A percentile compares a stretch with the other conserved stretches of the same genome.
Conservation (phyloP, 2,797 vertebrate genomes). For the Hippopotamyrus pictus region DNA sequence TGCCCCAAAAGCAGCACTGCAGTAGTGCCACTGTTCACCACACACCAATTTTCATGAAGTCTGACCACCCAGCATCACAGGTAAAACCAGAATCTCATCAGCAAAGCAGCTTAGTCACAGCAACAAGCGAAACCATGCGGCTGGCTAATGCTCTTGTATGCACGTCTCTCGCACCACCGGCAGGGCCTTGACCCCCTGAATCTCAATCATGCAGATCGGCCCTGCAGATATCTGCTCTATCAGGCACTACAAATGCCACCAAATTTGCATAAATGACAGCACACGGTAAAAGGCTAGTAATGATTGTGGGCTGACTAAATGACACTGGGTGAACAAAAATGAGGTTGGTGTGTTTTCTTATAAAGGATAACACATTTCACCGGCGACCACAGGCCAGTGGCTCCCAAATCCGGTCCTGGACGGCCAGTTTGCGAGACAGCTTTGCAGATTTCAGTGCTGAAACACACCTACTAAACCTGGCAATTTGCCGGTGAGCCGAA, state of each 20-base stretch:
- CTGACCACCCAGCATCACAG: neutral
- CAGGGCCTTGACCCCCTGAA: neutral
- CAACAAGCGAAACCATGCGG: neutral
- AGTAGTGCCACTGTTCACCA: neutral
- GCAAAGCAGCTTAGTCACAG: neutral
- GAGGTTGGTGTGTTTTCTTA: neutral
- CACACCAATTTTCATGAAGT: neutral
- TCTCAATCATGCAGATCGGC: neutral
- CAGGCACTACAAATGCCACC: neutral
- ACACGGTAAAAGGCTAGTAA: neutral
- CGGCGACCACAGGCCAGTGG: slow-evolving; percentile 13
- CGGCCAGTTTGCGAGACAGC: neutral
- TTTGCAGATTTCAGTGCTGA: neutral
- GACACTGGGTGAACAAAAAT: neutral
- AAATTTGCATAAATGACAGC: neutral
- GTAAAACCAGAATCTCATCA: neutral
- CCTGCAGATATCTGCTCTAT: neutral
- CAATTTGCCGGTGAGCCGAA: neutral
- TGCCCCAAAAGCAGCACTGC: neutral
- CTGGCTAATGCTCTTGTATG: neutral
- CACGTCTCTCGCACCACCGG: neutral
- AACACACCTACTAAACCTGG: neutral
- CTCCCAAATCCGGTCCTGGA: neutral
- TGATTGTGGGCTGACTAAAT: neutral
- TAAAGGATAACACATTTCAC: neutral